Conservation (phyloP, 2,113 vertebrate genomes). For the Bagarius yarrelli region DNA sequence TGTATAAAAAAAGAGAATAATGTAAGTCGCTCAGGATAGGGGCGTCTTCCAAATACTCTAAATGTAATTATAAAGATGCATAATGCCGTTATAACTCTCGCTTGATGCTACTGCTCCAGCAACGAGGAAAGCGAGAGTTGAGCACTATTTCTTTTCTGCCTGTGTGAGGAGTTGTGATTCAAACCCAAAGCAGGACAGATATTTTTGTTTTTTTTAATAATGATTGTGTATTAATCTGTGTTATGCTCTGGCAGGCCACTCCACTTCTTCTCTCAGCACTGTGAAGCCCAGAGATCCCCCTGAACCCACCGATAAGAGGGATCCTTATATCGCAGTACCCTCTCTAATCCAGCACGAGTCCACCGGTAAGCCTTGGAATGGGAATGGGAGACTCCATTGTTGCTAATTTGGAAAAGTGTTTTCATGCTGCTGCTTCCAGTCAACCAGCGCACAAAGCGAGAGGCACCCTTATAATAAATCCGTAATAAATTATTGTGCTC, state of each 20-base stretch:
- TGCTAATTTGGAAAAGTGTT: conserved; percentile 72
- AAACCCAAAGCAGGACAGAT: neutral
- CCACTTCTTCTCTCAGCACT: conserved; percentile 87
- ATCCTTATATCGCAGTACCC: conserved; percentile 90
- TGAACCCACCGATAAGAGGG: conserved; percentile 86
- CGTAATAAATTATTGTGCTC: conserved; percentile 43
- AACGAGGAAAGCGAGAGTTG: neutral
- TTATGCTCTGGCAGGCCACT: conserved; percentile 87
- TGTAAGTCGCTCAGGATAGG: too few relatives aligned
- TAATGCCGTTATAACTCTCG: neutral
- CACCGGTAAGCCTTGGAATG: conserved; percentile 99
- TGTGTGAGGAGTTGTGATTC: too few relatives aligned
- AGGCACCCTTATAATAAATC: conserved; percentile 18
- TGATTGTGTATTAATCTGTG: conserved; percentile 63
- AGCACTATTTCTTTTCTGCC: neutral
- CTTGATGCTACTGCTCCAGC: neutral
- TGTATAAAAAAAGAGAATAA: too few relatives aligned
- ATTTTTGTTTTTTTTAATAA: neutral
- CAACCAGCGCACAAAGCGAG: conserved; percentile 55
- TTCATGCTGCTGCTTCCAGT: conserved; percentile 88
- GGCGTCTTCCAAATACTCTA: too few relatives aligned
- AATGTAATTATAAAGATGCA: too few relatives aligned
- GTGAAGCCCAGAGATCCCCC: conserved; percentile 84
- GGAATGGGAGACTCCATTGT: conserved; percentile 68
- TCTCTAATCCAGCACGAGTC: conserved; percentile 94